phyloP scores from a whole-genome alignment of 64 coral and sea anemone genomes.

The Actinia tenebrosa region DNA sequence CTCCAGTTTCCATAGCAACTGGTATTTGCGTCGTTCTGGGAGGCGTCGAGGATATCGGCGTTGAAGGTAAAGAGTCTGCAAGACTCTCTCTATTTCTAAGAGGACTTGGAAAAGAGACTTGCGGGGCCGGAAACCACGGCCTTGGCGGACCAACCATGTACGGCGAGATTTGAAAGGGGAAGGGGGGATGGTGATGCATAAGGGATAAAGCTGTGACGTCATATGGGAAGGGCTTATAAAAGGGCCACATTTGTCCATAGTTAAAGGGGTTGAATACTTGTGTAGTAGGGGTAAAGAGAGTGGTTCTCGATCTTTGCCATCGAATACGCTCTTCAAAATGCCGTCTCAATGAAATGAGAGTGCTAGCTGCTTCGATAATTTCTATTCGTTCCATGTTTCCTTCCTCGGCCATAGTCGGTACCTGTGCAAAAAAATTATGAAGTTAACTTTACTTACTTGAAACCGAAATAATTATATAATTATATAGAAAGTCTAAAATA shows the following conservation, averaged over 20 bases:
- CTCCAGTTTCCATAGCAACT: not conserved
- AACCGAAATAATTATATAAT: too few species aligned
- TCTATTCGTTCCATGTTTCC: not conserved
- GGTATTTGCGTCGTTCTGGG: not conserved
- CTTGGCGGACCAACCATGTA: not conserved
- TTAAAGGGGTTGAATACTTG: not conserved
- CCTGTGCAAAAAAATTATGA: not conserved
- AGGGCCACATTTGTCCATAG: not conserved
- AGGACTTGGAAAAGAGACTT: not conserved
- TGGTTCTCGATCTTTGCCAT: constrained; percentile 20
- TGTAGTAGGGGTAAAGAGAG: not conserved
- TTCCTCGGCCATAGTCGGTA: not conserved
- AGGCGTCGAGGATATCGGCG: not conserved
- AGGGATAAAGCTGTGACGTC: not conserved
- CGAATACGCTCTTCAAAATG: not conserved
- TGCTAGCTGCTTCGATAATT: constrained; percentile 6
- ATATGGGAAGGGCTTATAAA: constrained; percentile 1
- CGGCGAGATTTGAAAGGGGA: not conserved
- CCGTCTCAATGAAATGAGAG: not conserved
- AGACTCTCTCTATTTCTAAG: not conserved
- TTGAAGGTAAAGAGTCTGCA: not conserved
- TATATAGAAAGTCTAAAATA: not conserved
- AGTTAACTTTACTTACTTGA: too few species aligned
- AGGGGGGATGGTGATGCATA: not conserved
- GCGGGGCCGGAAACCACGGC: not conserved